phyloP scores from a whole-genome alignment of 2,113 vertebrate genomes.

The Ia io region DNA sequence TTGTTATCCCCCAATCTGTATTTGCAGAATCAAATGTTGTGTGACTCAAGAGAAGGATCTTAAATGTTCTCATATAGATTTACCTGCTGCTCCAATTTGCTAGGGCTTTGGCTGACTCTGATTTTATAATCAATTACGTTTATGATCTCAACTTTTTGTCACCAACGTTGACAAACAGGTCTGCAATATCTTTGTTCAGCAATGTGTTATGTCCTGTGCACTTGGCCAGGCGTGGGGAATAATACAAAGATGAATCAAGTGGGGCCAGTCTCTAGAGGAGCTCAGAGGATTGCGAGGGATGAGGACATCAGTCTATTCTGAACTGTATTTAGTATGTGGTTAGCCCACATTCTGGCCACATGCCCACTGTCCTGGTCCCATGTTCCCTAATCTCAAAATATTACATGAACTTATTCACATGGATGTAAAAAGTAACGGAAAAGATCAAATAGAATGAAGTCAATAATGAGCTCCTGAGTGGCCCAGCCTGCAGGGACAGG shows the following conservation, averaged over 20 bases:
- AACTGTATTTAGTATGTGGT: not conserved
- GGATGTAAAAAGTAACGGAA: not conserved
- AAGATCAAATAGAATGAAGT: not conserved
- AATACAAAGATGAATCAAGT: not conserved
- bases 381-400: not conserved
- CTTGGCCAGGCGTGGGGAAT: not conserved
- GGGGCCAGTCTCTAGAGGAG: not conserved
- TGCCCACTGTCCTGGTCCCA: not conserved
- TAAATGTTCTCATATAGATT: not conserved
- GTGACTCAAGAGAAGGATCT: not conserved
- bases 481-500: not conserved
- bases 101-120: not conserved
- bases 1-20: not conserved
- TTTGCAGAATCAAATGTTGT: not conserved
- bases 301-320: not conserved
- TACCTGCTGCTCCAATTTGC: not conserved
- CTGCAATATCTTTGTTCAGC: not conserved
- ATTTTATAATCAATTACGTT: not conserved
- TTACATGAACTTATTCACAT: not conserved
- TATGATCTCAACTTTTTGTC: not conserved
- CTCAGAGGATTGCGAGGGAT: not conserved
- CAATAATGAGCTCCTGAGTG: not conserved
- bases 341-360: not conserved
- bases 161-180: not conserved
- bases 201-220: not conserved